Evolutionary conservation across 92 coral and sea anemone genomes (phyloP), one percentile per base, ranked within the genome.

Genomic region (Porites rus): DNA sequence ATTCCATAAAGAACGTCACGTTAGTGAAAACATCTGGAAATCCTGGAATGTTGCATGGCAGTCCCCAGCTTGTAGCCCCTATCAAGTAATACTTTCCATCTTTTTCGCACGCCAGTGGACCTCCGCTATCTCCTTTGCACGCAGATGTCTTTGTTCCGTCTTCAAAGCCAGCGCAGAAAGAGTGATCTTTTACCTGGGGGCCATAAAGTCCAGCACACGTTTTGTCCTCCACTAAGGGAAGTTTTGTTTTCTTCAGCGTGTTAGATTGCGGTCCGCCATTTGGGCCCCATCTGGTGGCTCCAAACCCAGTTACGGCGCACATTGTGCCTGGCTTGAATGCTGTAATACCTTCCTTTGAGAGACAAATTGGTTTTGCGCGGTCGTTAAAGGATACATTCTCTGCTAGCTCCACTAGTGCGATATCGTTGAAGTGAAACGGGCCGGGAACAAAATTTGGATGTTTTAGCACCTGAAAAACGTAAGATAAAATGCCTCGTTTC

Each of bases 111-210:
- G 87, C 90, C 90, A 92, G 51, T 13, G 95, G 95, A 72, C 95
- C 95, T 56, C 95, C 95, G 52, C 93, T 89, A 77, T 92, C 95
- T 4, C 95, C 95, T 89, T 92, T 89, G 31, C 95, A 92, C 11
- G 95, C 64, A 70, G 90, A 93, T 1, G 83, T 78, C 51, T 81
- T 74, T 38, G 46, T 38, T 38, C 95, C 95, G 51, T 74, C 68
- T 0, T 81, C 87, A 74, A 83, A 92, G 58, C 95, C 95, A 31
- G 93, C 95, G 54, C 95, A 92, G 61, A 92, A 10, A 91, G 71
- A 75, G 14, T 19, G 63, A 14, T 93, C 51, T 8, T 89, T 84
- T 8, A 0, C 11, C 7, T 90, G 13, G 61, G 11, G 11, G 4
- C 16, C 11, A 14, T 6, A 92, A 28, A 18, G 66, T 6, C 19